These are phyloP conservation scores for Cyanoliseus patagonus DNA, from an alignment of 2,113 vertebrate genomes.

Conservation along the genomic window DNA sequence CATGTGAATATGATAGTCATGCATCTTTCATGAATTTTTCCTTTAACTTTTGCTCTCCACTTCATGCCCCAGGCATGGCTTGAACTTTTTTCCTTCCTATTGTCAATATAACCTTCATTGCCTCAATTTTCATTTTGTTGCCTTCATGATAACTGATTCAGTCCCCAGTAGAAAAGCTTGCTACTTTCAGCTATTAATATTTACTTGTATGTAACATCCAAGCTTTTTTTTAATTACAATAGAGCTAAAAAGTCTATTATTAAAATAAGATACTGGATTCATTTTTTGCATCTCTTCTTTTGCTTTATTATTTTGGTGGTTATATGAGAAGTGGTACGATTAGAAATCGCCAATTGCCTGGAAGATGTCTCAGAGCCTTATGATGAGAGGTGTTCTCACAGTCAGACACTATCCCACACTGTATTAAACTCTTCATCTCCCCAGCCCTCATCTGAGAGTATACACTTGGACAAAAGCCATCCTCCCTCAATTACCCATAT, in stretches of 20 bases:
- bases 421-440: neutral
- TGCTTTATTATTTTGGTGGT: neutral
- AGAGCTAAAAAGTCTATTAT: neutral
- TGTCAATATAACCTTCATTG: neutral
- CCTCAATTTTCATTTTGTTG: neutral
- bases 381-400: neutral
- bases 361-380: neutral
- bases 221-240: neutral
- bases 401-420: accelerated
- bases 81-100: conserved; percentile 8
- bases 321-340: neutral
- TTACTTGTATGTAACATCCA: neutral
- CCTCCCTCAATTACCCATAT: neutral
- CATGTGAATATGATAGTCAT: conserved; percentile 15
- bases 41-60: neutral
- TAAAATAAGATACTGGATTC: neutral
- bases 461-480: neutral
- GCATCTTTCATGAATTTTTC: conserved; percentile 37
- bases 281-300: neutral
- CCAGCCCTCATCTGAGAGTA: neutral
- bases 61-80: neutral
- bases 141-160: neutral
- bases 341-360: neutral
- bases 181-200: neutral
- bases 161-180: neutral